Evolutionary conservation across 2,113 vertebrate species (phyloP), one percentile per base, ranked within the genome.

Genomic region (Ageneiosus marmoratus): DNA sequence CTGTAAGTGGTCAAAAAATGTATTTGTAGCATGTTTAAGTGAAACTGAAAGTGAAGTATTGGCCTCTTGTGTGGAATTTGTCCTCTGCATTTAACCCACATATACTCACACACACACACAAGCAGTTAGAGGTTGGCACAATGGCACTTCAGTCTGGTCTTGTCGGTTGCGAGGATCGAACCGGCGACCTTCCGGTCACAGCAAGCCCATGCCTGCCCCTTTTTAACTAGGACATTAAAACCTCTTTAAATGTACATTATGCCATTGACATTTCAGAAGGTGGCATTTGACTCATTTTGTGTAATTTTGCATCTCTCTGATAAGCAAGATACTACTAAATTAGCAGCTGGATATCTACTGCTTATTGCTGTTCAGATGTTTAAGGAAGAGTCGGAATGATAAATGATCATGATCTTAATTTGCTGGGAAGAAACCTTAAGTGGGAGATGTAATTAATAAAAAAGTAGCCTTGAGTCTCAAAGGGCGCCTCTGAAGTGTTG

Each of bases 1-100:
- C 82, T 99, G 98, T 99, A 94, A 98, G 98, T 96, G 89, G 22
- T 83, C 20, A 51, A 16, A 48, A n/a, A 58, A 82, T 72, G 22
- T 70, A 77, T 22, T 16, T 53, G 18, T 70, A 24, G 12, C 24
- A 55, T 20, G 3, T 82, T 72, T n/a, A n/a, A n/a, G n/a, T n/a
- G n/a, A n/a, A n/a, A n/a, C n/a, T n/a, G n/a, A n/a, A n/a, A n/a
- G n/a, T n/a, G n/a, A n/a, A n/a, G n/a, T n/a, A n/a, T n/a, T n/a
- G n/a, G n/a, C n/a, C n/a, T n/a, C n/a, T n/a, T n/a, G n/a, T n/a
- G n/a, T n/a, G n/a, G n/a, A n/a, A n/a, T n/a, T n/a, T n/a, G n/a
- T n/a, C n/a, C n/a, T n/a, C n/a, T n/a, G n/a, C n/a, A n/a, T n/a
- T n/a, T n/a, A n/a, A n/a, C n/a, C n/a, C n/a, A n/a, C n/a, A n/a